Percentiles rank a stretch among this genome's conserved stretches.
Conservation (phyloP, 30 jellyfish, hydroid and myxozoan genomes). For the Pelagia noctiluca region DNA sequence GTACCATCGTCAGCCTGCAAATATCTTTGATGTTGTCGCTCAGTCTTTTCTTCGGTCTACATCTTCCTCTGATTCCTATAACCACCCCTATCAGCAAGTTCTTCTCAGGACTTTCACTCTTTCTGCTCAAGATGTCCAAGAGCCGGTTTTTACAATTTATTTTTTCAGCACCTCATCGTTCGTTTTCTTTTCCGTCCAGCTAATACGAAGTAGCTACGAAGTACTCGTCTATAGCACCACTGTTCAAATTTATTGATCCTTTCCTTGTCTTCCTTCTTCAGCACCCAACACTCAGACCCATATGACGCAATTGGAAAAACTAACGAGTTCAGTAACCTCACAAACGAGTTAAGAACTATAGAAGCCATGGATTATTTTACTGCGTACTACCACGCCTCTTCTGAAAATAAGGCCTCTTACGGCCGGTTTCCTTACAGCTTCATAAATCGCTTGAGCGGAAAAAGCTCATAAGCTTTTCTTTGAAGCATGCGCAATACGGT, state of each 20-base stretch:
- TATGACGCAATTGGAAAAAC: constrained; percentile 42
- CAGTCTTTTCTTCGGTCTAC: too few species aligned
- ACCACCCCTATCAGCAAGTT: constrained; percentile 4
- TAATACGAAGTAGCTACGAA: constrained; percentile 28
- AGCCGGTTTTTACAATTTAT: constrained; percentile 3
- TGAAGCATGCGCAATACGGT: too few species aligned
- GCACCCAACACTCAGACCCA: constrained; percentile 48
- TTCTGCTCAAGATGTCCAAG: constrained; percentile 8
- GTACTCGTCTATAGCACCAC: constrained; percentile 38
- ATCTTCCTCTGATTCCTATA: too few species aligned
- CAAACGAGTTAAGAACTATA: too few species aligned
- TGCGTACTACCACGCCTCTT: too few species aligned
- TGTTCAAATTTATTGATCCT: constrained; percentile 7
- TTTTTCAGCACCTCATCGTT: constrained; percentile 19
- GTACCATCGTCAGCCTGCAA: too few species aligned
- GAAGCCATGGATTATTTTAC: too few species aligned
- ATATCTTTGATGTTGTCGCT: too few species aligned
- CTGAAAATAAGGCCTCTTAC: too few species aligned
- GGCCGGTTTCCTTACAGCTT: too few species aligned
- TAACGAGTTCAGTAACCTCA: constrained; percentile 1
- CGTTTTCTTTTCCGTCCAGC: constrained; percentile 58
- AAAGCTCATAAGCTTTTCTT: too few species aligned
- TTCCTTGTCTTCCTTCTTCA: constrained; percentile 27
- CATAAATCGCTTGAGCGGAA: too few species aligned
- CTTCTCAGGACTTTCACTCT: constrained; percentile 14